phyloP scores from a whole-genome alignment of 1,140 invertebrate species.

The Scaptodrosophila lebanonensis region DNA sequence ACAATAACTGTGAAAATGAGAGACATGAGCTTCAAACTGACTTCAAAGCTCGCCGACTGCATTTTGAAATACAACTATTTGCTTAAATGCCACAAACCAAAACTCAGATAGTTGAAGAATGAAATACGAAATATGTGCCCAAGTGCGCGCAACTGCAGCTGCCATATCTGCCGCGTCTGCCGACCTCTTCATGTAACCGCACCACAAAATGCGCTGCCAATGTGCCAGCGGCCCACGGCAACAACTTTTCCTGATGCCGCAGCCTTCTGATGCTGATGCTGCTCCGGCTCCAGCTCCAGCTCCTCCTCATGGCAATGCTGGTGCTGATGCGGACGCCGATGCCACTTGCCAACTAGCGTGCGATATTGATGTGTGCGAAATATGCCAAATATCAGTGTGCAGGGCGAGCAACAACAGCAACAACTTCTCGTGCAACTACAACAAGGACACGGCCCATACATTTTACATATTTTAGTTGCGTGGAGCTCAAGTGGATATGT shows the following conservation, averaged over 20 bases:
- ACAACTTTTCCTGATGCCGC: conserved; percentile 3
- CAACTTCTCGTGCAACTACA: conserved; percentile 4
- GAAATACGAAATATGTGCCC: conserved; percentile 49
- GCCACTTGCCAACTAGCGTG: conserved; percentile 63
- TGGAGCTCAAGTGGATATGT: not conserved
- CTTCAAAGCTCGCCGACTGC: no score
- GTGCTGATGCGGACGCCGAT: conserved; percentile 40
- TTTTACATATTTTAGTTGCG: conserved; percentile 36
- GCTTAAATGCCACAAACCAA: conserved; percentile 73
- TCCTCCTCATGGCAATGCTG: no score
- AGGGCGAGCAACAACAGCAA: not conserved
- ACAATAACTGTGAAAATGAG: no score
- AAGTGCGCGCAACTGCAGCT: conserved; percentile 20
- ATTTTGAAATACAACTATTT: conserved; percentile 71
- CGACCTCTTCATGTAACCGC: conserved; percentile 23
- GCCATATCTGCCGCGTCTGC: conserved; percentile 14
- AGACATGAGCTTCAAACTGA: no score
- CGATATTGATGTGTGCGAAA: conserved; percentile 70
- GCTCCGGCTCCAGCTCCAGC: no score
- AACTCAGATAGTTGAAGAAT: conserved; percentile 68
- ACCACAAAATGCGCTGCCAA: conserved; percentile 67
- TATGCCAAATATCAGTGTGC: conserved; percentile 64
- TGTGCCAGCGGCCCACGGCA: conserved; percentile 54
- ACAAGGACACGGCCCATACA: conserved; percentile 32
- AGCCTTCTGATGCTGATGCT: no score